Evolutionary conservation across 2,797 vertebrate genomes (phyloP).

Genomic region (Steatocranus sp.): DNA sequence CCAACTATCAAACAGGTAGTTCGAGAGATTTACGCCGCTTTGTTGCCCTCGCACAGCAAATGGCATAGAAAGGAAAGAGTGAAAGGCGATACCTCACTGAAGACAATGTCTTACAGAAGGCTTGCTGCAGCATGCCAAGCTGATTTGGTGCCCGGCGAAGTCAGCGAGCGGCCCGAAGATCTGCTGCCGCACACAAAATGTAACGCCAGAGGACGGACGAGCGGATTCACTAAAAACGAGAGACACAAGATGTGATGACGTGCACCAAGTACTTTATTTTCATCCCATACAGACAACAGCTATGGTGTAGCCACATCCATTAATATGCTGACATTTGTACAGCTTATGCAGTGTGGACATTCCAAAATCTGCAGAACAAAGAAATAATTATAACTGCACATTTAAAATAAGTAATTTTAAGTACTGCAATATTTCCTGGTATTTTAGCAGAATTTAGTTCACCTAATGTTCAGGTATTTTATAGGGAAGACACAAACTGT

Average conservation of each 20-base stretch:
- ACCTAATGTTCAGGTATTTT: background rate
- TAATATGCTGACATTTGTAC: background rate
- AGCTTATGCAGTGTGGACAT: rapidly evolving
- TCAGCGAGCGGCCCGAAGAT: background rate
- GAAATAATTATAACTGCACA: background rate
- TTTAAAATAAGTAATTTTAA: background rate
- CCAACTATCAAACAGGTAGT: constrained; percentile 58
- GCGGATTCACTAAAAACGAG: background rate
- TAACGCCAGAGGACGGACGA: background rate
- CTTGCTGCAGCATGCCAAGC: constrained; percentile 41
- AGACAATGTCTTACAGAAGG: constrained; percentile 34
- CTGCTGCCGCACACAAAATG: background rate
- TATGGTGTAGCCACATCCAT: rapidly evolving
- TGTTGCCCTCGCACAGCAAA: constrained; percentile 38
- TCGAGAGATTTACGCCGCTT: constrained; percentile 57
- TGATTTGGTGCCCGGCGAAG: background rate
- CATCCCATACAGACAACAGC: background rate
- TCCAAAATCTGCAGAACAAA: background rate
- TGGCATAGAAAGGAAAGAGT: constrained; percentile 15
- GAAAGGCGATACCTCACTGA: constrained; percentile 53
- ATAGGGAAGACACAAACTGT: background rate
- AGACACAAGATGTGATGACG: rapidly evolving
- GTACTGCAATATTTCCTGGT: background rate
- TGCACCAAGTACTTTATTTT: background rate
- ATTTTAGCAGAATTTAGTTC: background rate